A percentile compares a stretch with the other conserved stretches of the same genome.
These are phyloP conservation scores for Polylopha cassiicola DNA, from an alignment of 2,888 invertebrate species.

Conservation along the genomic window DNA sequence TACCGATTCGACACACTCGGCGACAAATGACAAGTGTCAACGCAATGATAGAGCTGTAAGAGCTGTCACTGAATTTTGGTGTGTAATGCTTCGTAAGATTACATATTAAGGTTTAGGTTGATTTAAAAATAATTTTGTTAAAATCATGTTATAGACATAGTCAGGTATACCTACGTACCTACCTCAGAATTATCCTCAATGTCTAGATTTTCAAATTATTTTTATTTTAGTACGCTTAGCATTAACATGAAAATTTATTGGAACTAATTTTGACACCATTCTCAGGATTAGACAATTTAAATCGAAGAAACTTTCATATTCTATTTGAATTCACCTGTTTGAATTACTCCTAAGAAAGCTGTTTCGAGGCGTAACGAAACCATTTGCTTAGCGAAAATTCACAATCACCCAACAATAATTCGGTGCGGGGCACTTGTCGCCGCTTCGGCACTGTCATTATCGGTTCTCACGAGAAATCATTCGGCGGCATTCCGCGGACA, in stretches of 20 bases:
- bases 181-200: too few species aligned
- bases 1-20: slow-evolving; percentile 51
- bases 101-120: too few species aligned
- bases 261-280: slow-evolving; percentile 55
- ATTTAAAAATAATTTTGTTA: too few species aligned
- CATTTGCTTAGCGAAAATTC: slow-evolving; percentile 70
- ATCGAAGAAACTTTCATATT: slow-evolving; percentile 42
- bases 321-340: slow-evolving; percentile 35
- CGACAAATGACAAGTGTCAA: too few species aligned
- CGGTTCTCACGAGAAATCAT: slow-evolving; percentile 73
- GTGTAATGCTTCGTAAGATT: too few species aligned
- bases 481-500: slow-evolving; percentile 57
- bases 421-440: slow-evolving; percentile 55
- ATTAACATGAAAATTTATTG: slow-evolving; percentile 31
- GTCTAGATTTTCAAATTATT: slow-evolving; percentile 4
- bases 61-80: slow-evolving; percentile 17
- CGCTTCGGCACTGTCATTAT: slow-evolving; percentile 35
- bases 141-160: too few species aligned
- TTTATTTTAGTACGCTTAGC: slow-evolving; percentile 28
- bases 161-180: too few species aligned
- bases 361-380: slow-evolving; percentile 63
- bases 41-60: slow-evolving; percentile 40
- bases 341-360: slow-evolving; percentile 61
- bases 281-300: slow-evolving; percentile 51
- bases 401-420: slow-evolving; percentile 62